These are phyloP conservation scores for Planiliza haematocheilus DNA, from an alignment of 2,113 vertebrate genomes.

Conservation along the genomic window DNA sequence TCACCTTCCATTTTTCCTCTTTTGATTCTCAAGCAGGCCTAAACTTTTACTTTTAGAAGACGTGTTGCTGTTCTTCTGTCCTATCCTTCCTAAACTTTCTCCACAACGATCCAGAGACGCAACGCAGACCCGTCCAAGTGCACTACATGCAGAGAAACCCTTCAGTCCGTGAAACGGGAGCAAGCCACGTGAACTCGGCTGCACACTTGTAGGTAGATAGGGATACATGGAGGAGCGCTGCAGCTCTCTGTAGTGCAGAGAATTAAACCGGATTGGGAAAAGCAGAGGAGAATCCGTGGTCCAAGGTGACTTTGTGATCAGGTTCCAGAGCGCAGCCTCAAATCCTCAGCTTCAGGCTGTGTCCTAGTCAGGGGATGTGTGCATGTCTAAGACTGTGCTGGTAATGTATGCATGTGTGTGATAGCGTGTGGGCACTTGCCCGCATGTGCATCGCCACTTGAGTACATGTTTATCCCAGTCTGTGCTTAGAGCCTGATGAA, in stretches of 20 bases:
- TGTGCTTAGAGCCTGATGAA: conserved; percentile 48
- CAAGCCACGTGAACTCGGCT: conserved; percentile 45
- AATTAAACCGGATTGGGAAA: conserved; percentile 83
- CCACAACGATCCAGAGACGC: conserved; percentile 20
- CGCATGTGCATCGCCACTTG: conserved; percentile 29
- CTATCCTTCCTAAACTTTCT: conserved; percentile 33
- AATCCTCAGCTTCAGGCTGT: conserved; percentile 81
- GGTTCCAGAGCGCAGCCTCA: conserved; percentile 82
- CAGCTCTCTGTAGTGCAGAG: conserved; percentile 74
- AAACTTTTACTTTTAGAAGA: conserved; percentile 48
- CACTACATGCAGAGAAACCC: conserved; percentile 49
- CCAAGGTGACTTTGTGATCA: conserved; percentile 88
- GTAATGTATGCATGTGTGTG: conserved; percentile 56
- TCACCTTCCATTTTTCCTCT: conserved; percentile 3
- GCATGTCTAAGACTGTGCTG: conserved; percentile 36
- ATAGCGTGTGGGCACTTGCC: conserved; percentile 26
- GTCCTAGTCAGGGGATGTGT: conserved; percentile 49
- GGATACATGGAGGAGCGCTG: conserved; percentile 61
- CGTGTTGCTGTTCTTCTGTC: conserved; percentile 15
- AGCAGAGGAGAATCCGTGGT: conserved; percentile 77
- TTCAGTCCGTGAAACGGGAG: conserved; percentile 64
- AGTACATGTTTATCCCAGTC: conserved; percentile 61
- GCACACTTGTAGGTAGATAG: conserved; percentile 73
- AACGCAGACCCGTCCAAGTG: conserved; percentile 16
- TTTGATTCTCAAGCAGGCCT: conserved; percentile 47